Conservation (phyloP, 2,888 invertebrate genomes). For the Lasioglossum vierecki region DNA sequence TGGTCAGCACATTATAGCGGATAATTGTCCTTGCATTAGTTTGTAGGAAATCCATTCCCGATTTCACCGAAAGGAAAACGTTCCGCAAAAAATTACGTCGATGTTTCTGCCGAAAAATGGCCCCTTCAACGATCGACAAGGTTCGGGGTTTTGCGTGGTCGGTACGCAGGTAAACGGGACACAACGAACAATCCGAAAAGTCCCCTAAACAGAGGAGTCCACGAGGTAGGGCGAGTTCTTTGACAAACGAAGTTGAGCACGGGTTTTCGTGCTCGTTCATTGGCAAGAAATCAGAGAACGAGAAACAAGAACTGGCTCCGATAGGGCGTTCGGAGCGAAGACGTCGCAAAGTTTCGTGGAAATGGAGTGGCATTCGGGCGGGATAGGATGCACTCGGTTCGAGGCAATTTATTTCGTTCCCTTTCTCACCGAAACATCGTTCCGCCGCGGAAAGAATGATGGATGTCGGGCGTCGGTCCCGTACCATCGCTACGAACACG, state of each 20-base stretch:
- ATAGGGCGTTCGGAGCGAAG: constrained; percentile 15
- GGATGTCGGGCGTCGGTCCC: constrained; percentile 62
- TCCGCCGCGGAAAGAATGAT: constrained; percentile 64
- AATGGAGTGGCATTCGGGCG: background rate
- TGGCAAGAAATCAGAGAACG: constrained; percentile 3
- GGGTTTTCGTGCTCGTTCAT: constrained; percentile 9
- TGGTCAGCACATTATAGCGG: too few relatives aligned
- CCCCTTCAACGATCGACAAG: background rate
- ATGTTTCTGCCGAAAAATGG: background rate
- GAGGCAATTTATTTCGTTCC: constrained; percentile 62
- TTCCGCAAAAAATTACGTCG: background rate
- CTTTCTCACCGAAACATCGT: constrained; percentile 63
- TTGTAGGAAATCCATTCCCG: too few relatives aligned
- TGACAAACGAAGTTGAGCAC: background rate
- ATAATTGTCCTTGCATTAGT: too few relatives aligned
- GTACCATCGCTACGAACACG: constrained; percentile 50
- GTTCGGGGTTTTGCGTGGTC: background rate
- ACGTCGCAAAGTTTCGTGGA: constrained; percentile 18
- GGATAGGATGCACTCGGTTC: constrained; percentile 49
- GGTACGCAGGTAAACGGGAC: background rate
- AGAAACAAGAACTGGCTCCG: background rate
- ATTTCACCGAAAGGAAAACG: background rate
- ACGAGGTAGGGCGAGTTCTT: background rate
- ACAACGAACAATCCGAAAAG: background rate
- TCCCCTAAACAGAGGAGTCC: background rate